These are phyloP conservation scores for Garra rufa DNA, from an alignment of 2,113 vertebrate genomes.

Conservation along the genomic window DNA sequence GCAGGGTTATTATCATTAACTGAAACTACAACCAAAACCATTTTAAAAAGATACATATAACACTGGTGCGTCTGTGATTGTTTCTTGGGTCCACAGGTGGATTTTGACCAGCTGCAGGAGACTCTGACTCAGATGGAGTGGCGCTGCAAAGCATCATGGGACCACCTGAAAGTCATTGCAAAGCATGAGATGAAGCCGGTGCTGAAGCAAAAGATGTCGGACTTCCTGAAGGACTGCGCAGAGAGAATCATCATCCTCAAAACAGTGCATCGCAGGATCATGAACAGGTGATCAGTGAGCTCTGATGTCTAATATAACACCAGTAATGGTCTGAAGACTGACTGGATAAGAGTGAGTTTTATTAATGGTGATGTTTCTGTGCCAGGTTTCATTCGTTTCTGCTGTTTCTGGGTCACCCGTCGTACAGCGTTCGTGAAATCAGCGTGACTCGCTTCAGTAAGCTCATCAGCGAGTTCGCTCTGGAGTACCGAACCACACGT, in stretches of 20 bases:
- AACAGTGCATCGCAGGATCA: conserved; percentile 93
- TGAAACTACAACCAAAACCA: no score
- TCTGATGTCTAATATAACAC: no score
- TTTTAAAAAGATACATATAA: no score
- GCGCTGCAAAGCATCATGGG: conserved; percentile 97
- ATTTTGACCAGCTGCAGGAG: conserved; percentile 97
- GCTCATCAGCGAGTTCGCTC: conserved; percentile 92
- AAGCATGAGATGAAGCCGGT: conserved; percentile 96
- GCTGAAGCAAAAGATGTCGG: conserved; percentile 95
- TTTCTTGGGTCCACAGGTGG: conserved; percentile 82
- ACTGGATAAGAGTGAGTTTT: neutral
- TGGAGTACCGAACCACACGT: conserved; percentile 94
- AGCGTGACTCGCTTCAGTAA: conserved; percentile 94
- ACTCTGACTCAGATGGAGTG: conserved; percentile 94
- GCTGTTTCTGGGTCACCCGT: conserved; percentile 90
- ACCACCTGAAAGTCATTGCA: conserved; percentile 95
- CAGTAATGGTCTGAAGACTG: no score
- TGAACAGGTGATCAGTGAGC: conserved; percentile 84
- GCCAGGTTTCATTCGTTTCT: conserved; percentile 93
- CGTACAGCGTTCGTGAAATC: conserved; percentile 88
- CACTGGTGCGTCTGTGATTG: neutral
- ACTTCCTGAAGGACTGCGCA: conserved; percentile 95
- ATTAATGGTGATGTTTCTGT: neutral
- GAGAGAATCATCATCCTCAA: conserved; percentile 97
- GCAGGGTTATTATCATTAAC: no score